A percentile compares a stretch with the other conserved stretches of the same genome.
Conservation (phyloP, 2,888 invertebrate species). For the Eristalis arbustorum region DNA sequence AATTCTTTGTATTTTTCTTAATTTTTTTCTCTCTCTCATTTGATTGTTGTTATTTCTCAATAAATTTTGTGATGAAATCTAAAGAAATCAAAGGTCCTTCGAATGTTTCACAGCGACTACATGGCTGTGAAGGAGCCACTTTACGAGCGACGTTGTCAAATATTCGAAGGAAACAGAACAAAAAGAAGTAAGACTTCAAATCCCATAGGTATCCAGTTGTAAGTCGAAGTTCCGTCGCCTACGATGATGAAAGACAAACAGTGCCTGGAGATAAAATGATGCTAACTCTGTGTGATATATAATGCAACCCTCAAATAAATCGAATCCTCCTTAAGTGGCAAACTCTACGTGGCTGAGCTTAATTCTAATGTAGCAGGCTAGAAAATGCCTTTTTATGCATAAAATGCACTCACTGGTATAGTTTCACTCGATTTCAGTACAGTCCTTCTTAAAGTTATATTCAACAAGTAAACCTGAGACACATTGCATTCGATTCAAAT, state of each 20-base stretch:
- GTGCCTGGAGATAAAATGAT: background rate
- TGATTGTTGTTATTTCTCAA: constrained; percentile 8
- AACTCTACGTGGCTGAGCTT: background rate
- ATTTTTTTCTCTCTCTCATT: constrained; percentile 15
- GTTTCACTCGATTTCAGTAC: background rate
- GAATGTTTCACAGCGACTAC: constrained; percentile 10
- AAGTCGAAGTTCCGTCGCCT: background rate
- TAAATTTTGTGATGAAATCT: constrained; percentile 19
- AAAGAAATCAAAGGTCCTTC: constrained; percentile 11
- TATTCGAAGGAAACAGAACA: constrained; percentile 25
- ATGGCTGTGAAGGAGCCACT: too few species aligned
- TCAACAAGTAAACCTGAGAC: background rate
- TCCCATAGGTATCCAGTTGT: constrained; percentile 52
- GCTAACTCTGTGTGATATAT: background rate
- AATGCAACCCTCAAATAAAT: background rate
- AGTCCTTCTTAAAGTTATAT: background rate
- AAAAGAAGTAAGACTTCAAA: constrained; percentile 3
- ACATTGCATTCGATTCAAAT: background rate
- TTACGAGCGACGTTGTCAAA: background rate
- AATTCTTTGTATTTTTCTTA: constrained; percentile 46
- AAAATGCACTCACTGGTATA: background rate
- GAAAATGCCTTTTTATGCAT: background rate
- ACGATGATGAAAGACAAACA: too few species aligned
- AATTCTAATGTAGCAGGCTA: background rate
- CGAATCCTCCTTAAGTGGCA: background rate